Evolutionary conservation across 1,140 invertebrate species (phyloP).

Genomic region (Caenorhabditis briggsae): DNA sequence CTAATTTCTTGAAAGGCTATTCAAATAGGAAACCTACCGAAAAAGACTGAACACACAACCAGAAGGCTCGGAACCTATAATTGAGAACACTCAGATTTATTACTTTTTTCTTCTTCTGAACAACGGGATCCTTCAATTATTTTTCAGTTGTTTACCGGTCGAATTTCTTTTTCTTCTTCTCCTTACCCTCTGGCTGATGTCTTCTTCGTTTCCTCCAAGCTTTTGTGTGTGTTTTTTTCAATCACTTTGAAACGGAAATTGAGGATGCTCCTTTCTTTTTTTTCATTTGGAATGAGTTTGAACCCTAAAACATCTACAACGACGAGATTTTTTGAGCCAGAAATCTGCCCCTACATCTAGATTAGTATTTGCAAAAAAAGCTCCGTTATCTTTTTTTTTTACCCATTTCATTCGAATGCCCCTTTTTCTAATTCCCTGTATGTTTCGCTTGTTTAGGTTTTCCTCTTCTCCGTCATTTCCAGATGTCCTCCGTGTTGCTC

Average conservation of each 20-base stretch:
- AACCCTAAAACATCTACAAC: not conserved
- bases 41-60: no score
- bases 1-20: no score
- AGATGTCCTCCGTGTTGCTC: not conserved
- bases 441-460: not conserved
- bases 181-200: not conserved
- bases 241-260: constrained; percentile 49
- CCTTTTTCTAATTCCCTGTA: not conserved
- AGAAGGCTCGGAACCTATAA: not conserved
- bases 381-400: constrained; percentile 14
- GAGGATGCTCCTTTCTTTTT: constrained; percentile 10
- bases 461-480: not conserved
- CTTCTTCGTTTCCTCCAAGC: not conserved
- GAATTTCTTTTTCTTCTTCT: constrained; percentile 47
- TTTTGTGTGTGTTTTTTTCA: constrained; percentile 4
- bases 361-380: constrained; percentile 30
- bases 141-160: constrained; percentile 25
- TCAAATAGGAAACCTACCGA: no score
- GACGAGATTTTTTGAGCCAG: no score
- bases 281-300: constrained; percentile 30
- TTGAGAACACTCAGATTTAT: constrained; percentile 33
- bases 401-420: not conserved
- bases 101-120: not conserved
- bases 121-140: constrained; percentile 22
- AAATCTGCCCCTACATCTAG: not conserved